Evolutionary conservation across 2,113 vertebrate genomes (phyloP), one percentile per base, ranked within the genome.

Genomic region (Shinisaurus crocodilurus): DNA sequence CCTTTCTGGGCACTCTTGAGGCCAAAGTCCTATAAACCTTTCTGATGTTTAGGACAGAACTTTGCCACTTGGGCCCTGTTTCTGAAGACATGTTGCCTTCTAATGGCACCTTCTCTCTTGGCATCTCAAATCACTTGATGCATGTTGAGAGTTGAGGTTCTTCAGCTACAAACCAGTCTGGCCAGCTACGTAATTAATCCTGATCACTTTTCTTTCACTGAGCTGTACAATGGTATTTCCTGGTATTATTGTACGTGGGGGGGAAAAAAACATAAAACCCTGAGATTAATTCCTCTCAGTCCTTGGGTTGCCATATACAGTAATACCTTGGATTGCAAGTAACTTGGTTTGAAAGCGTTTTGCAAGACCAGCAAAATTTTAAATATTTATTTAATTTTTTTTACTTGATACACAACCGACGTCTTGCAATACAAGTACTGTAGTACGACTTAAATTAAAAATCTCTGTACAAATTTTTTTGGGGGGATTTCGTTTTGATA

Each of bases 131-230:
- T 45, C 8, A 70, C 67, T n/a, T 72, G 43, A 70, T n/a, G 32
- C 45, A 5, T 23, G 32, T 50, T 50, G 37, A 85, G 63, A 65
- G 65, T 72, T 85, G 48, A 70, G 48, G 0, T 10, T 50, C 67
- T 70, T 85, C 32, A 25, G 45, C 67, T 69, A 34, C 67, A 85
- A 85, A 85, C 84, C 84, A 72, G 84, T 85, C 45, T n/a, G 84
- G 84, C 69, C 25, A 50, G 84, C 50, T 70, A n/a, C n/a, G n/a
- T n/a, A 34, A 70, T 54, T 72, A 85, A 18, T 70, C 67, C 69
- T 37, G 67, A 10, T 85, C 37, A 45, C 84, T 70, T 85, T 70
- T 70, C 43, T 85, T 85, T 85, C 83, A 70, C 15, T 34, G 45
- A 43, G 32, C 40, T 45, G 43, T 34, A 12, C 23, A 70, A n/a